Evolutionary conservation across 64 coral and sea anemone genomes (phyloP), one percentile per base, ranked within the genome.

Genomic region (Montipora sp.): DNA sequence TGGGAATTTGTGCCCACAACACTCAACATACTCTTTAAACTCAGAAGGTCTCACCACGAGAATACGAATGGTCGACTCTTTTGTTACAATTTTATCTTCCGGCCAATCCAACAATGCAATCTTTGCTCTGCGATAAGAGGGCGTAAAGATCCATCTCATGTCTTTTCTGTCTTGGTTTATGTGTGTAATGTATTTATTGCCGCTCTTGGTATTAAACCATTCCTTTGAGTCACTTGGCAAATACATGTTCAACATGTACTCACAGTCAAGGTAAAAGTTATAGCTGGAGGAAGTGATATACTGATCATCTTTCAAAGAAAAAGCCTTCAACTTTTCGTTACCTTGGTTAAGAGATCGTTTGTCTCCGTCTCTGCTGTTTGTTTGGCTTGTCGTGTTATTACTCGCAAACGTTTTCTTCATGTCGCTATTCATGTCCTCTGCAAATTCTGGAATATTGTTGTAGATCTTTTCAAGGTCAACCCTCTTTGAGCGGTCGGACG

Each of bases 101-200:
- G 75, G 76, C 88, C 88, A 90, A 69, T 90, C 60, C 15, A 90
- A 47, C 59, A 90, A 59, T 13, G 51, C 77, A 80, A 63, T 79
- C 9, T 90, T 10, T 8, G 88, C 88, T 3, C 77, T 75, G n/a
- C 46, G 46, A 65, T 67, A 90, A 2, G 88, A 90, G 22, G 88
- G 88, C 5, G 48, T 80, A n/a, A 90, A 90, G 11, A 90, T 51
- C 88, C 88, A 90, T 51, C 88, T 79, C 79, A 19, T 50, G 15
- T 60, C 8, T 3, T 14, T 82, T 5, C 60, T 60, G 1, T 61
- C 51, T 36, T 10, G 9, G 3, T 11, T 44, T 5, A 82, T 15
- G 20, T 3, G n/a, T 27, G n/a, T 82, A 43, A 82, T 82, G 8
- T 22, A 20, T n/a, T 3, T 61, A 8, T 4, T 9, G 3, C 43